These are phyloP conservation scores for Thripadectes ignobilis DNA, from an alignment of 2,797 vertebrate species.

Conservation along the genomic window DNA sequence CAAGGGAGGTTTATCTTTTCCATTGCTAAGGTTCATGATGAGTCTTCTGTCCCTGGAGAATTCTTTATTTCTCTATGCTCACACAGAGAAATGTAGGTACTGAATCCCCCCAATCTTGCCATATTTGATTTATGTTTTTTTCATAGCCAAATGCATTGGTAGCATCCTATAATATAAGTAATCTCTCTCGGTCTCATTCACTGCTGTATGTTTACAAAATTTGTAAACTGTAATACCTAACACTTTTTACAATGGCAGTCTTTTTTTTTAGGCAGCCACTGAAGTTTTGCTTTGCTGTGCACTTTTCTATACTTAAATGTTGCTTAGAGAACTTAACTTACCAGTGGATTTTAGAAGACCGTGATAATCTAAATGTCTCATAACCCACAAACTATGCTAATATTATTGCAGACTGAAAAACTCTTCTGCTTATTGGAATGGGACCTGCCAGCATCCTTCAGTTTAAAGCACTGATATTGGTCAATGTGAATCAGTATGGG, in stretches of 20 bases:
- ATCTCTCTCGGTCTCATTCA: not conserved
- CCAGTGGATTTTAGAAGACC: not conserved
- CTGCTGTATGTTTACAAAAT: not conserved
- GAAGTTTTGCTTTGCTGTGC: not conserved
- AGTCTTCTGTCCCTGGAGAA: not conserved
- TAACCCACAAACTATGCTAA: not conserved
- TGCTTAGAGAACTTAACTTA: not conserved
- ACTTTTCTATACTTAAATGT: not conserved
- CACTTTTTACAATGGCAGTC: not conserved
- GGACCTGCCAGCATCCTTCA: not conserved
- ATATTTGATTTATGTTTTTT: not conserved
- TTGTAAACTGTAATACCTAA: not conserved
- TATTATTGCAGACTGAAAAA: not conserved
- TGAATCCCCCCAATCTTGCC: not conserved
- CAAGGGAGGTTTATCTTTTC: not conserved
- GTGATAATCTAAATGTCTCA: not conserved
- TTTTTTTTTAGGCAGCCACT: not conserved
- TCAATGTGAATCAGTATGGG: not conserved
- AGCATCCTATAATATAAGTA: not conserved
- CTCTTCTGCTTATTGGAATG: not conserved
- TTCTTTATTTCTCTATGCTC: not conserved
- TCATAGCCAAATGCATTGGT: not conserved
- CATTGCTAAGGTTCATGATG: not conserved
- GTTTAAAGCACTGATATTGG: not conserved
- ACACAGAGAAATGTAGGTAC: not conserved